Conservation (phyloP, 2,113 vertebrate genomes). For the Butastur rufipennis region DNA sequence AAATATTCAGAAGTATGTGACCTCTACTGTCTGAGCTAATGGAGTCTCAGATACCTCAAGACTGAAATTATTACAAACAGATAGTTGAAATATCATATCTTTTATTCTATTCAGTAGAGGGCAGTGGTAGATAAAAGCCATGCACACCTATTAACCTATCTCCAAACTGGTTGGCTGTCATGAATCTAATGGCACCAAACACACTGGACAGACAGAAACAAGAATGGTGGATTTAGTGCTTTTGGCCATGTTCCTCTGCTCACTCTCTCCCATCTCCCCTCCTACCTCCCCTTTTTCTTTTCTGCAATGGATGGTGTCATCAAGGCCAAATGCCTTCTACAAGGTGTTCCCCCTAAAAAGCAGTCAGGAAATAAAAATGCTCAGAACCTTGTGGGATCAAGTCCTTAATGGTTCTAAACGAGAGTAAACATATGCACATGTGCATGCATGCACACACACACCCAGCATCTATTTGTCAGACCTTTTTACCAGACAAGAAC, state of each 20-base stretch:
- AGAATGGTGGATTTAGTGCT: not conserved
- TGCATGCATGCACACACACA: slow-evolving; percentile 32
- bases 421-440: slow-evolving; percentile 46
- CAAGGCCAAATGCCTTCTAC: not conserved
- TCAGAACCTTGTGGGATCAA: slow-evolving; percentile 9
- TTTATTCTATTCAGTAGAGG: slow-evolving; percentile 26
- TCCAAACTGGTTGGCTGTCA: not conserved
- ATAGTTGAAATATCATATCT: not conserved
- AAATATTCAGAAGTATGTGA: not conserved
- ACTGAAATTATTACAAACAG: not conserved
- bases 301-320: not conserved
- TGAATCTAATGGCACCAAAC: not conserved
- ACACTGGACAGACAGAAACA: not conserved
- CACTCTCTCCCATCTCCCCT: not conserved
- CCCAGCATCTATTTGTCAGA: slow-evolving; percentile 42
- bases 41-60: not conserved
- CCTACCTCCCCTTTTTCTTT: not conserved
- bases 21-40: not conserved
- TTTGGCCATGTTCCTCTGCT: not conserved
- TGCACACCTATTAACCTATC: not conserved
- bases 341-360: not conserved
- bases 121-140: slow-evolving; percentile 39
- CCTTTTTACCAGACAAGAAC: not conserved
- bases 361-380: not conserved
- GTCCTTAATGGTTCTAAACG: slow-evolving; percentile 56